These are phyloP conservation scores for Argentina silus DNA, from an alignment of 2,797 vertebrate genomes.

Conservation along the genomic window DNA sequence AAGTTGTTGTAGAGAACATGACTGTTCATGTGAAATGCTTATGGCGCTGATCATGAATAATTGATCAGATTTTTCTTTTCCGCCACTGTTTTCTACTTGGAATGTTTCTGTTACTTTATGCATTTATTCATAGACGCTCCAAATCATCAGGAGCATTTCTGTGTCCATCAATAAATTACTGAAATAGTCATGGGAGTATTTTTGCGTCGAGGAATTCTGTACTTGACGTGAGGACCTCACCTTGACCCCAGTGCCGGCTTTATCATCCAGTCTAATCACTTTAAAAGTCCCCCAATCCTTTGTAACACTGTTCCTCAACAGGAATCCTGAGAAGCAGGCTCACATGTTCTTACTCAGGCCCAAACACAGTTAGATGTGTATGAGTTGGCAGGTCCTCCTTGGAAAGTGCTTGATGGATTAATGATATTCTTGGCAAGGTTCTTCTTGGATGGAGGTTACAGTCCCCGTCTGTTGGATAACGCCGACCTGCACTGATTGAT, in stretches of 20 bases:
- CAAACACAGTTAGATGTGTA: neutral
- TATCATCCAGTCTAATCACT: constrained; percentile 37
- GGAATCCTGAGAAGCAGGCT: constrained; percentile 17
- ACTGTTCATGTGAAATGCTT: constrained; percentile 25
- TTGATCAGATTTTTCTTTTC: constrained; percentile 36
- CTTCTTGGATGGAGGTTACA: neutral
- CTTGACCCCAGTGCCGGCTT: constrained; percentile 1
- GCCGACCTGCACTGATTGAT: neutral
- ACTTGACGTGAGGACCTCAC: neutral
- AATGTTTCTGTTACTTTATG: constrained; percentile 30
- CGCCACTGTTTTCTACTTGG: constrained; percentile 12
- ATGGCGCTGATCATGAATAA: constrained; percentile 41
- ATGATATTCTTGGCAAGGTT: neutral
- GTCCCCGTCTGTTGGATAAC: neutral
- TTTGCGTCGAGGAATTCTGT: neutral
- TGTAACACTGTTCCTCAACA: constrained; percentile 26
- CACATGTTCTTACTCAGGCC: constrained; percentile 1
- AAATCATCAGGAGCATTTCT: constrained; percentile 11
- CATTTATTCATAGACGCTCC: constrained; percentile 36
- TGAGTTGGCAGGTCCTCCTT: neutral
- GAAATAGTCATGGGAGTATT: neutral
- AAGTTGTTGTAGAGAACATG: constrained; percentile 26
- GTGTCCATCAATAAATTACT: constrained; percentile 14
- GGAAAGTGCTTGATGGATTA: neutral
- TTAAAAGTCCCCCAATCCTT: constrained; percentile 43